Conservation (phyloP, 2,888 invertebrate genomes). For the Lissocephala sabroskyi region DNA sequence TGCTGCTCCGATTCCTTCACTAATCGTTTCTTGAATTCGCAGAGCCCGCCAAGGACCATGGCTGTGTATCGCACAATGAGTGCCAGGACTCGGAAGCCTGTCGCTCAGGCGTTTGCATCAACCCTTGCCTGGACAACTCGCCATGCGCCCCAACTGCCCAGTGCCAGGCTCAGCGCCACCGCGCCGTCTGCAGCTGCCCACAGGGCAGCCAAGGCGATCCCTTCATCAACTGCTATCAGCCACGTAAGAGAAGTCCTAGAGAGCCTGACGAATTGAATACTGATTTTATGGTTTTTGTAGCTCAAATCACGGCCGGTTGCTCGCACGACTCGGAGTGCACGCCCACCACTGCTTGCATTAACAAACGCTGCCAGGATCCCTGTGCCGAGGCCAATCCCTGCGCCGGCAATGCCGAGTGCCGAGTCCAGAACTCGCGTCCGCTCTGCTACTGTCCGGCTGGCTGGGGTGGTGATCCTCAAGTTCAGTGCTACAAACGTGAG, state of each 20-base stretch:
- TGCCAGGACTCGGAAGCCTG: slow-evolving; percentile 83
- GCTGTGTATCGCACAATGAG: slow-evolving; percentile 82
- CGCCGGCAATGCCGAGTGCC: slow-evolving; percentile 85
- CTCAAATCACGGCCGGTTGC: slow-evolving; percentile 78
- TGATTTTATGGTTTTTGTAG: slow-evolving; percentile 36
- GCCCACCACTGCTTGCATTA: slow-evolving; percentile 84
- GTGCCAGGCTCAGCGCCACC: slow-evolving; percentile 83
- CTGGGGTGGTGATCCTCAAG: slow-evolving; percentile 90
- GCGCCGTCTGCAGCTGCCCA: slow-evolving; percentile 84
- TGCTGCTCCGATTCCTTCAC: slow-evolving; percentile 17
- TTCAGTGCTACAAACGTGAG: slow-evolving; percentile 90
- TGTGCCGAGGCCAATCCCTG: slow-evolving; percentile 85
- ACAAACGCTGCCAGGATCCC: slow-evolving; percentile 85
- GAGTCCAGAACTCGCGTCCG: slow-evolving; percentile 84
- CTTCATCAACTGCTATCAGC: slow-evolving; percentile 80
- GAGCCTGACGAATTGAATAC: too few relatives aligned
- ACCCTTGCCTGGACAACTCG: slow-evolving; percentile 79
- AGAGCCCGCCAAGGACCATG: slow-evolving; percentile 73
- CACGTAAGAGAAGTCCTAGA: too few relatives aligned
- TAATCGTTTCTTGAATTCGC: neutral
- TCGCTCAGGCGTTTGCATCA: slow-evolving; percentile 81
- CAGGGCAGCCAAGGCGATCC: slow-evolving; percentile 84
- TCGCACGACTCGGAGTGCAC: slow-evolving; percentile 83
- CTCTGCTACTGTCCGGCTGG: slow-evolving; percentile 88
- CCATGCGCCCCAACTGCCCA: slow-evolving; percentile 86